Base-by-base conservation (phyloP, 2,797 vertebrate species). In the Centropyge bicolor region DNA sequence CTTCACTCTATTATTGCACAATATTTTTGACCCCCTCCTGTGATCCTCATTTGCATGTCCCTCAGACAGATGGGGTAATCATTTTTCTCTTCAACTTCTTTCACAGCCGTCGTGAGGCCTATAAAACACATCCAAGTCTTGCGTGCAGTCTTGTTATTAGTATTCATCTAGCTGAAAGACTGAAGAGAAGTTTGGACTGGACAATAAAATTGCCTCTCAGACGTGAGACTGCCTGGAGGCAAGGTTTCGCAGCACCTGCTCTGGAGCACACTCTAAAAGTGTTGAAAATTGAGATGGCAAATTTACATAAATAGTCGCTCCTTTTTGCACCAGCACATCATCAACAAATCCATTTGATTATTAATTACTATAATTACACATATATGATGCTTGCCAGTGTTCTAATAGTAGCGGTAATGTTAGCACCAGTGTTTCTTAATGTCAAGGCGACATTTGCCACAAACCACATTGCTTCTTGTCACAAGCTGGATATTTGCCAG, bases 41-140 rank as follows among this genome's bases (percentile, higher is more conserved):
- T 79, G 88, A 82, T 87, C 85, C 70, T 71, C 46, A 90, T 92
- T 89, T 89, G 78, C 81, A 89, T 91, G 79, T 87, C 80, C 57
- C 72, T 82, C 70, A 87, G 85, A 87, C 84, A 76, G 78, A 83
- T 82, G 69, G 70, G 74, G 65, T 74, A 77, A 86, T 90, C 41
- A 83, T 84, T 87, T 86, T 84, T 79, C 74, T 85, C 73, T 71
- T 77, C 52, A 57, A 68, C 77, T 80, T 56, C 74, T 89, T 85
- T 87, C 82, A 82, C 69, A 78, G 73, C 65, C 88, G 65, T 65
- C 41, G 8, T 55, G 80, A 75, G 81, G 74, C 78, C 61, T 71
- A 70, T 90, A 90, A 92, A 90, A 86, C 74, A 83, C 83, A 73
- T 80, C 70, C 52, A 56, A 78, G 68, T 70, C 64, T 82, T 36